A percentile compares a stretch with the other conserved stretches of the same genome.
These are phyloP conservation scores for Dynastes grantii DNA, from an alignment of 2,888 invertebrate species.

Conservation along the genomic window DNA sequence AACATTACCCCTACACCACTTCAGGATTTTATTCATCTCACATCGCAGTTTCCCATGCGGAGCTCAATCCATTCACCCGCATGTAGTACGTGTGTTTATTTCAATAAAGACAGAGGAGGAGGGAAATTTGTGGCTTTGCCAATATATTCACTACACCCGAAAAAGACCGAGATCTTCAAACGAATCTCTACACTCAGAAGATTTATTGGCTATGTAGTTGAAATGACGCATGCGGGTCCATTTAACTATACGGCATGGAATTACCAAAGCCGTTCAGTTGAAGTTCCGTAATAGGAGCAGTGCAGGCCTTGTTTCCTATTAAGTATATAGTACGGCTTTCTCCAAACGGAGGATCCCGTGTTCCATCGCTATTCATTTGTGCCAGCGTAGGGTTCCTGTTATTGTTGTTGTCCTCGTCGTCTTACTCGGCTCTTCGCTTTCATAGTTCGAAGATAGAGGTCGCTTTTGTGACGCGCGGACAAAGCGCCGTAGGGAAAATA, in stretches of 20 bases:
- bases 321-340: neutral
- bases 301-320: no score
- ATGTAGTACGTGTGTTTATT: slow-evolving; percentile 13
- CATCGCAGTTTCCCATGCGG: neutral
- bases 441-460: slow-evolving; percentile 35
- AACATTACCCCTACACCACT: neutral
- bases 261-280: neutral
- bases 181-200: neutral
- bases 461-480: slow-evolving; percentile 32
- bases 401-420: slow-evolving; percentile 20
- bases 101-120: slow-evolving; percentile 16
- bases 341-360: slow-evolving; percentile 1
- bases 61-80: slow-evolving; percentile 5
- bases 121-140: neutral
- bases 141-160: neutral
- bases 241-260: slow-evolving; percentile 9
- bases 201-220: neutral
- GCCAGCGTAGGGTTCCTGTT: slow-evolving; percentile 3
- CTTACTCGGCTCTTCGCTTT: slow-evolving; percentile 32
- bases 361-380: slow-evolving; percentile 7
- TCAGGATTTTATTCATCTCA: slow-evolving; percentile 1
- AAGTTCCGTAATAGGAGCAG: no score
- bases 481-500: slow-evolving; percentile 19
- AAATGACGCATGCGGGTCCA: slow-evolving; percentile 39
- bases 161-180: neutral